Conservation (phyloP, 2,888 invertebrate genomes). For the Nebria salina region DNA sequence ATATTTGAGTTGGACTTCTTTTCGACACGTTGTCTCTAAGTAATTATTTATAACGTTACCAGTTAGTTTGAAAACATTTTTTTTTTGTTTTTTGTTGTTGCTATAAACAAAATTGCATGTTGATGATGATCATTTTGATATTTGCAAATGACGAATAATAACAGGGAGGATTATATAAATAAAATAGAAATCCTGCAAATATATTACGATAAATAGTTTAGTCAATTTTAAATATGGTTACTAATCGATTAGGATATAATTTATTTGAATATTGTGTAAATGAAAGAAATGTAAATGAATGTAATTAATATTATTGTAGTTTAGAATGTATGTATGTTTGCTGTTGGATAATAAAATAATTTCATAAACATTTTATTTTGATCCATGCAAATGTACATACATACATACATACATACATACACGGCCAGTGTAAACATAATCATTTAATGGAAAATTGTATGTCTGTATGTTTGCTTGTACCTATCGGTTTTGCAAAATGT, state of each 20-base stretch:
- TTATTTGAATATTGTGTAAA: not conserved
- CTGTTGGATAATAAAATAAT: not conserved
- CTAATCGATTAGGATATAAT: not conserved
- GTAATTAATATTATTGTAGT: not conserved
- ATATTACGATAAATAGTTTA: no score
- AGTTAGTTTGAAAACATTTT: not conserved
- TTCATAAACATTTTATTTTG: slow-evolving; percentile 33
- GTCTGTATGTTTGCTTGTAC: not conserved
- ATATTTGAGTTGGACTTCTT: slow-evolving; percentile 40
- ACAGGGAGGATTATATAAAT: no score
- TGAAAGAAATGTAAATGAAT: not conserved
- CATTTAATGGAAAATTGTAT: slow-evolving; percentile 33
- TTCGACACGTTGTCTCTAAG: slow-evolving; percentile 33
- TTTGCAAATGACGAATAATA: no score
- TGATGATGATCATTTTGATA: no score
- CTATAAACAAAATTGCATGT: not conserved
- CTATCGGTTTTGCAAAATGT: slow-evolving; percentile 7
- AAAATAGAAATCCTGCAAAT: no score
- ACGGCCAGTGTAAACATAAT: slow-evolving; percentile 15
- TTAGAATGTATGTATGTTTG: not conserved
- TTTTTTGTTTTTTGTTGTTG: no score
- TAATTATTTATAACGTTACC: slow-evolving; percentile 29
- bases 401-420: not conserved
- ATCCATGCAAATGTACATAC: slow-evolving; percentile 24
- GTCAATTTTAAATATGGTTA: no score